Percentiles rank a stretch among this genome's conserved stretches.
Conservation (phyloP, 2,888 invertebrate genomes). For the Ormyrus rosae region DNA sequence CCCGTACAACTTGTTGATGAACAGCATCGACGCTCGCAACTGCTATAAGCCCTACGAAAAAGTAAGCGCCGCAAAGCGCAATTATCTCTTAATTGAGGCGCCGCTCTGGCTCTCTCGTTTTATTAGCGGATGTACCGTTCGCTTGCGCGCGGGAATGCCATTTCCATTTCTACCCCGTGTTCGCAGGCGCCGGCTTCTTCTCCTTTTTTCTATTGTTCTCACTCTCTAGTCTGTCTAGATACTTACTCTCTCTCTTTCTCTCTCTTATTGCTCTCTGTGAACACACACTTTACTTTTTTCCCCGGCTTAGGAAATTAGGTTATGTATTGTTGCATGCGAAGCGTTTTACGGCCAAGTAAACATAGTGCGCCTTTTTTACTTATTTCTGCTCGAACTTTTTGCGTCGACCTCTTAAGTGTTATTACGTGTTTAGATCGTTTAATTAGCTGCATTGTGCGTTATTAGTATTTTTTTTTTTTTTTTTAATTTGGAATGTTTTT, state of each 20-base stretch:
- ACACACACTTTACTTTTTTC: too few relatives aligned
- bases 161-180: constrained; percentile 25
- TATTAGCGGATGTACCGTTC: background rate
- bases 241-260: background rate
- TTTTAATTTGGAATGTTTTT: too few relatives aligned
- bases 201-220: background rate
- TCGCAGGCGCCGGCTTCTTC: background rate
- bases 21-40: constrained; percentile 74
- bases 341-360: constrained; percentile 43
- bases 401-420: constrained; percentile 23
- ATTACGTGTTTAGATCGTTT: constrained; percentile 14
- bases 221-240: background rate
- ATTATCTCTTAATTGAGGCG: constrained; percentile 38
- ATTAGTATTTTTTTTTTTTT: too few relatives aligned
- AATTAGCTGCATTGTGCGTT: constrained; percentile 1
- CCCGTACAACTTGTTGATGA: constrained; percentile 70
- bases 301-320: constrained; percentile 32
- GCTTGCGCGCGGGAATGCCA: background rate
- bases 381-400: constrained; percentile 10
- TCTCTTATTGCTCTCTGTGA: too few relatives aligned
- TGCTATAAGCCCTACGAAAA: constrained; percentile 75
- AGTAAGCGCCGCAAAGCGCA: constrained; percentile 66
- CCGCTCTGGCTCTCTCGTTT: background rate
- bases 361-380: constrained; percentile 9
- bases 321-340: constrained; percentile 53